Conservation (phyloP, 2,113 vertebrate species). For the Xyrauchen texanus region DNA sequence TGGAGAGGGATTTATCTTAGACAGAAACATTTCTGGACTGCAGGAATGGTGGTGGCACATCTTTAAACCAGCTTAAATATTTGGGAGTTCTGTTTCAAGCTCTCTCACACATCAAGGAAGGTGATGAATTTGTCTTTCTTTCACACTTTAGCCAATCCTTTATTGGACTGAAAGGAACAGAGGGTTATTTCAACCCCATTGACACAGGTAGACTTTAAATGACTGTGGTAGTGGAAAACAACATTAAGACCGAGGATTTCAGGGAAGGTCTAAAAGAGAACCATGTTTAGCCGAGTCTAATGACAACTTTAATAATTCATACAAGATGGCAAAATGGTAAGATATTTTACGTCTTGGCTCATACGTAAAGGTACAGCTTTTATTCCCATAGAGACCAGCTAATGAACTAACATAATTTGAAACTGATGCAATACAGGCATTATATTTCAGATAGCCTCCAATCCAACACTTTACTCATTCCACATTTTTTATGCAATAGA, state of each 20-base stretch:
- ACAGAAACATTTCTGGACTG: constrained; percentile 64
- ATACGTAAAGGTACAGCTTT: too few species aligned
- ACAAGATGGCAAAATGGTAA: too few species aligned
- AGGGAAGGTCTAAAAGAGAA: not conserved
- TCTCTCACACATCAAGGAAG: constrained; percentile 36
- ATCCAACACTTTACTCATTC: too few species aligned
- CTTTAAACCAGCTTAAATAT: constrained; percentile 54
- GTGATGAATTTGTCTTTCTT: constrained; percentile 21
- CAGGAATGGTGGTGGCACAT: constrained; percentile 31
- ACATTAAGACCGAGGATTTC: not conserved
- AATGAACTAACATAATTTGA: too few species aligned
- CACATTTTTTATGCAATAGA: too few species aligned
- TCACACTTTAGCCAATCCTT: constrained; percentile 32
- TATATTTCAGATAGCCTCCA: too few species aligned
- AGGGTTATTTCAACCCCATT: not conserved
- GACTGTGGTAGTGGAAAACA: not conserved
- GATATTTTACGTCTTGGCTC: too few species aligned
- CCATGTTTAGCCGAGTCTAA: not conserved
- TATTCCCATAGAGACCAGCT: too few species aligned
- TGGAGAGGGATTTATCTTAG: constrained; percentile 66
- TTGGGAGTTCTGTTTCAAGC: constrained; percentile 63
- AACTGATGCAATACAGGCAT: too few species aligned
- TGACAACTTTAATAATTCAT: not conserved
- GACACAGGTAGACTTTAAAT: not conserved
- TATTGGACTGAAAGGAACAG: not conserved